phyloP scores from a whole-genome alignment of 2,797 vertebrate species.

The Philypnodon macrostomus region DNA sequence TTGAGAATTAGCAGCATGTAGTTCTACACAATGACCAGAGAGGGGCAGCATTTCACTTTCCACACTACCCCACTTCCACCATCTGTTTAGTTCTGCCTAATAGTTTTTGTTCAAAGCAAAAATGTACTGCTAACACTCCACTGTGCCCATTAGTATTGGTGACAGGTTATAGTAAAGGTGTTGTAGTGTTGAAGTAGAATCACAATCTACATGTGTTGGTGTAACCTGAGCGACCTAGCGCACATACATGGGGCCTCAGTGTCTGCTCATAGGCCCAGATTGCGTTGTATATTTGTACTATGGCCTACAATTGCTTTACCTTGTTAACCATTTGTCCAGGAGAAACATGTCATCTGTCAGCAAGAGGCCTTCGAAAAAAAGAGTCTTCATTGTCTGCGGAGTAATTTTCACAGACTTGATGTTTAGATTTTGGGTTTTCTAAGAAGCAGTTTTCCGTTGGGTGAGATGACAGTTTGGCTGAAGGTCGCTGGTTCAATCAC shows the following conservation, averaged over 20 bases:
- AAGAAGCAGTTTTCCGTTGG: conserved; percentile 60
- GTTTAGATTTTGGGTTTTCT: conserved; percentile 62
- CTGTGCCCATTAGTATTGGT: conserved; percentile 13
- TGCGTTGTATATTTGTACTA: conserved; percentile 65
- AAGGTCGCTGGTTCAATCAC: conserved; percentile 58
- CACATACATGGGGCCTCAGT: too few species aligned
- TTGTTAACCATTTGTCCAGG: conserved; percentile 38
- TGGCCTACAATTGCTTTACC: conserved; percentile 51
- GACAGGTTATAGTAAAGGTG: conserved; percentile 11
- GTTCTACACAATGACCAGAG: conserved; percentile 37
- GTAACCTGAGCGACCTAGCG: conserved; percentile 24
- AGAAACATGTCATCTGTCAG: conserved; percentile 44
- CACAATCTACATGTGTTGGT: background rate
- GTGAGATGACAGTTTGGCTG: conserved; percentile 56
- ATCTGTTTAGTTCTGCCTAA: conserved; percentile 7
- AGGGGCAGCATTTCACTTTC: conserved; percentile 60
- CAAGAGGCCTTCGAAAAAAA: conserved; percentile 31
- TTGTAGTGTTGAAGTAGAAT: conserved; percentile 1
- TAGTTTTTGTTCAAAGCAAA: conserved; percentile 14
- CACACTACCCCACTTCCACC: conserved; percentile 3
- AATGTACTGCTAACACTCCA: background rate
- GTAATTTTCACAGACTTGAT: conserved; percentile 47
- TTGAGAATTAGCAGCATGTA: conserved; percentile 25
- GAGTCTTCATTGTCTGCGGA: conserved; percentile 51
- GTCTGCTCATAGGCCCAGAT: conserved; percentile 56